A percentile compares a stretch with the other conserved stretches of the same genome.
Evolutionary conservation across 2,113 vertebrate species (phyloP).

Genomic region (Sylvicapra grimmia): DNA sequence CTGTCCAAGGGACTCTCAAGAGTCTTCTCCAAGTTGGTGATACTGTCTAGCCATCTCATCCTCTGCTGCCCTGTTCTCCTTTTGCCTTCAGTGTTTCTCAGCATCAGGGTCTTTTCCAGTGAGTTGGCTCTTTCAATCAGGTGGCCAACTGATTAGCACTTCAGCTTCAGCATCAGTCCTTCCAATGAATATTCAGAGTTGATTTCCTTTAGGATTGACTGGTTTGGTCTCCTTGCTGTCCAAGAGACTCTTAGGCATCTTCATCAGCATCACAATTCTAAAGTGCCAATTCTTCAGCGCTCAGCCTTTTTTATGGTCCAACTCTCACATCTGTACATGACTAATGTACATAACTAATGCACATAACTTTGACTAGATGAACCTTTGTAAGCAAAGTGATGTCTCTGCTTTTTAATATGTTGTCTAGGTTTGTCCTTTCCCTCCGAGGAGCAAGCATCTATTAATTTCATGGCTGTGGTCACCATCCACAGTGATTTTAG

Average conservation of each 20-base stretch:
- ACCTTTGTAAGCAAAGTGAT: background rate
- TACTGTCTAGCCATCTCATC: background rate
- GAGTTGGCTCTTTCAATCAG: background rate
- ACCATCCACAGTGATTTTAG: background rate
- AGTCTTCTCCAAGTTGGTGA: background rate
- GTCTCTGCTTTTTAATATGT: background rate
- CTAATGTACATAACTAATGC: background rate
- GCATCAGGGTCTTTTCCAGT: background rate
- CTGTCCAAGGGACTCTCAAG: background rate
- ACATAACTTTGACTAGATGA: background rate
- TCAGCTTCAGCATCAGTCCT: background rate
- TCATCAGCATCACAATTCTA: background rate
- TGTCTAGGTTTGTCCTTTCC: background rate
- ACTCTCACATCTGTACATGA: background rate
- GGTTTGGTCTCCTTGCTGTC: background rate
- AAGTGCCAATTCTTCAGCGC: background rate
- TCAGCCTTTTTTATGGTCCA: background rate
- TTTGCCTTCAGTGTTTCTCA: background rate
- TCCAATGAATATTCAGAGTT: background rate
- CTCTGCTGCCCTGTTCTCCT: background rate
- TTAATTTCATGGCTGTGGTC: background rate
- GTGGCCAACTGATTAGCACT: background rate
- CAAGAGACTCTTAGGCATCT: background rate
- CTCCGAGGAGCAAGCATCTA: background rate
- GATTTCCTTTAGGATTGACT: background rate